phyloP scores from a whole-genome alignment of 2,113 vertebrate genomes.

The Odocoileus hemionus region DNA sequence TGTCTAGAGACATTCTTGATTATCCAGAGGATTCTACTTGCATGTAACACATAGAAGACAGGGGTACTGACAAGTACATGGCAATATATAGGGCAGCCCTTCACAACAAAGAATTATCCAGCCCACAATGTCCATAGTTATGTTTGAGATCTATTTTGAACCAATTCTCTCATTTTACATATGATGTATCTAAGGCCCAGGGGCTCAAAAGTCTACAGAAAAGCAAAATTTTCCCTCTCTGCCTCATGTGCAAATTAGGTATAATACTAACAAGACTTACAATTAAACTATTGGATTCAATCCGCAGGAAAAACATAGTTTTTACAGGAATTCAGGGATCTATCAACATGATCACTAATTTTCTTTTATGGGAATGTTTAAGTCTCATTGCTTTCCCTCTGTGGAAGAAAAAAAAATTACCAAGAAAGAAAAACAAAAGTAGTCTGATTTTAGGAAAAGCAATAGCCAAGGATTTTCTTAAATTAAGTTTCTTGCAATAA shows the following conservation, averaged over 20 bases:
- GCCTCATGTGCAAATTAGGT: neutral
- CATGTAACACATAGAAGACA: neutral
- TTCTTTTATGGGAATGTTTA: neutral
- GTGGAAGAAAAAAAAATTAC: neutral
- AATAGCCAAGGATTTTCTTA: neutral
- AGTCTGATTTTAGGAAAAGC: neutral
- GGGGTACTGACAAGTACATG: neutral
- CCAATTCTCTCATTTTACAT: neutral
- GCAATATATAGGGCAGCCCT: neutral
- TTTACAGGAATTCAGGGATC: neutral
- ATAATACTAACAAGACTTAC: neutral
- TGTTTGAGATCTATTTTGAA: neutral
- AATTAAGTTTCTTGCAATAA: conserved; percentile 30
- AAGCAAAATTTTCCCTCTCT: neutral
- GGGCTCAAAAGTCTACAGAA: neutral
- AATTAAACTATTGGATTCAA: neutral
- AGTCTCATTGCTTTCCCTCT: neutral
- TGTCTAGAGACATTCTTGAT: neutral
- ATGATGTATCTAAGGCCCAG: neutral
- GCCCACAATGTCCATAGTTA: neutral
- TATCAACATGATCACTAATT: neutral
- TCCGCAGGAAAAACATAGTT: neutral
- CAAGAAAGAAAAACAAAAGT: neutral
- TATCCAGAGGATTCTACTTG: neutral
- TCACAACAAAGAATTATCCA: neutral